phyloP scores from a whole-genome alignment of 2,888 invertebrate genomes.

The Anticlea derivata region DNA sequence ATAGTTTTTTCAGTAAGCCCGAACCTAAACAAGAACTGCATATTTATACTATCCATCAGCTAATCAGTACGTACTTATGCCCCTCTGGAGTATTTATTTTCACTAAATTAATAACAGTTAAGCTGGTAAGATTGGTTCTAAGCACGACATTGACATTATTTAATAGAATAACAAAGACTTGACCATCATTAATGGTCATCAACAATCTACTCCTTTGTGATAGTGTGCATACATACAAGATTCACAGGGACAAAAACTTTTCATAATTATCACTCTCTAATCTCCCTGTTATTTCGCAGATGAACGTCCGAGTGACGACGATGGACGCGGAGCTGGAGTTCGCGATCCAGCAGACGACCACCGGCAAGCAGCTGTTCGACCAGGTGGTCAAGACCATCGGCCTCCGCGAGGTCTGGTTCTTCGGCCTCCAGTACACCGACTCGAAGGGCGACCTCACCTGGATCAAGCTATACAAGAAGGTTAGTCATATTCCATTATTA shows the following conservation, averaged over 20 bases:
- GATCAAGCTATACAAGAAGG: conserved; percentile 99
- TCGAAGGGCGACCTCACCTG: conserved; percentile 99
- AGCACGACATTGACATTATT: background rate
- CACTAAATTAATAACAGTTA: conserved; percentile 3
- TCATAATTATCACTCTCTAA: background rate
- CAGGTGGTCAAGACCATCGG: conserved; percentile 99
- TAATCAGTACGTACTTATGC: no score
- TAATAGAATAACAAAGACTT: no score
- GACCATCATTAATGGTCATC: no score
- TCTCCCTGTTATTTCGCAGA: conserved; percentile 70
- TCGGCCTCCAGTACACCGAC: conserved; percentile 99
- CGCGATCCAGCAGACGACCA: conserved; percentile 99
- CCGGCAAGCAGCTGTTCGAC: conserved; percentile 99
- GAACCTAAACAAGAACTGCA: no score
- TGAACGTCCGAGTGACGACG: conserved; percentile 99
- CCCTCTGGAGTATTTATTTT: background rate
- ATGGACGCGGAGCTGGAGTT: conserved; percentile 99
- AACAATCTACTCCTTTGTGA: no score
- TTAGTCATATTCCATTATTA: conserved; percentile 71
- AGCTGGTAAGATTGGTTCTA: conserved; percentile 3
- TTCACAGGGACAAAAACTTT: no score
- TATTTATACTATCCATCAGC: no score
- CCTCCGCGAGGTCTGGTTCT: conserved; percentile 99
- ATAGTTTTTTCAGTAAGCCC: no score
- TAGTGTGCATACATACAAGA: no score